Base-by-base conservation (phyloP, 1,140 invertebrate species). In the Laodelphax striatellus region DNA sequence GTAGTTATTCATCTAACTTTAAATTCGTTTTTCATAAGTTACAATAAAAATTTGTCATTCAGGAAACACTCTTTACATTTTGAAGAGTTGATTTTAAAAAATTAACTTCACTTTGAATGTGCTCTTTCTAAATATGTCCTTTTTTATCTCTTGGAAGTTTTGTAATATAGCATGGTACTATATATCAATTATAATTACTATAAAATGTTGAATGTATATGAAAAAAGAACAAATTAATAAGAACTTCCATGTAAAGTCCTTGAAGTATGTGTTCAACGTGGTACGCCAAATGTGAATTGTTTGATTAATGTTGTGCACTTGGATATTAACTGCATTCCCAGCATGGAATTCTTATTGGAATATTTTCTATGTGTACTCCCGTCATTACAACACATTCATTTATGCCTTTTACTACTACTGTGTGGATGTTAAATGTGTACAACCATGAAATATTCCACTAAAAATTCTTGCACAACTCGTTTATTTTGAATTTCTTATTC, bases 201-300 rank as follows among this genome's bases (percentile, higher is more conserved):
- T 22, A 53, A 22, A 22, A 28, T 55, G 31, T 31, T 54, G 21
- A 38, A 55, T 55, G 54, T 55, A 31, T 54, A 54, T 24, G 24
- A n/a, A 31, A 31, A 55, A 31, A 55, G 16, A 19, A 55, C 11
- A 55, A 55, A 55, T 31, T 31, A 55, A 24, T 17, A 55, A 55
- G 17, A 17, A 28, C 24, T 28, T 28, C 24, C 24, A 28, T 28
- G 24, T 28, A 28, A 55, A 55, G 38, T 34, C n/a, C 31, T 34
- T 17, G 31, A 52, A 44, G n/a, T 28, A 55, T 53, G 43, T 60
- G 53, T 53, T 60, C 46, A 17, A 60, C 34, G 42, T 54, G 59
- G 38, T 38, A 60, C 59, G 59, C 59, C 34, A 60, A 60, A 60
- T 60, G 59, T 60, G 59, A 60, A 60, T 60, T 50, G 59, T 60